Evolutionary conservation across 2,113 vertebrate genomes (phyloP), one percentile per base, ranked within the genome.

Genomic region (Gopherus flavomarginatus): DNA sequence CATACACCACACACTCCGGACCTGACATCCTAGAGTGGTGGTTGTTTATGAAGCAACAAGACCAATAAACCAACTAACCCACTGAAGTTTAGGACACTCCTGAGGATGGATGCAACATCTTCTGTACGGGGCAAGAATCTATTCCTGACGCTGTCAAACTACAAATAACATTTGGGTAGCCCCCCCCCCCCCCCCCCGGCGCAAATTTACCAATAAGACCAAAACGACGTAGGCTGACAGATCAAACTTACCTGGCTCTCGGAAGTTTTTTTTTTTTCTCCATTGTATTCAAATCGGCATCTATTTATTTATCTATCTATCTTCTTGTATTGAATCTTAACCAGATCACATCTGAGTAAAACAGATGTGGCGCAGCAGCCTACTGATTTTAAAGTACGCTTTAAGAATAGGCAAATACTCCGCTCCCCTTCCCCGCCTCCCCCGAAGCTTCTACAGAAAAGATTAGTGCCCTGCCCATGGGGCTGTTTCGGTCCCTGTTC

Each of bases 371-470:
- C 11, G n/a, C 38, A 24, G 38, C 72, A 5, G 35, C 38, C 35
- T 8, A 26, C 11, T 13, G 17, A 44, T 26, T 22, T 24, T 14
- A 19, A 75, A 19, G 38, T 69, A 2, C n/a, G 17, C 38, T 57
- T 77, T 31, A 62, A 26, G 26, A 85, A 81, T 54, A 62, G 35
- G 24, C 53, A 50, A 50, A 8, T 7, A 5, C n/a, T 56, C 72
- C 11, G 26, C n/a, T 26, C 8, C 4, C 2, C 29, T 6, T 11
- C 17, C 21, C 16, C n/a, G 2, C 9, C 42, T 29, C 22, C 29
- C 35, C 47, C 38, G 16, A 14, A 12, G 7, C 29, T 49, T 9
- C 35, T 69, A 10, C 16, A 2, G 10, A 69, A 69, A n/a, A 26
- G 72, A 5, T 42, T n/a, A 53, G 14, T 5, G 21, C 21, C n/a